Evolutionary conservation across 2,113 vertebrate species (phyloP), one percentile per base, ranked within the genome.

Genomic region (Elephas maximus): DNA sequence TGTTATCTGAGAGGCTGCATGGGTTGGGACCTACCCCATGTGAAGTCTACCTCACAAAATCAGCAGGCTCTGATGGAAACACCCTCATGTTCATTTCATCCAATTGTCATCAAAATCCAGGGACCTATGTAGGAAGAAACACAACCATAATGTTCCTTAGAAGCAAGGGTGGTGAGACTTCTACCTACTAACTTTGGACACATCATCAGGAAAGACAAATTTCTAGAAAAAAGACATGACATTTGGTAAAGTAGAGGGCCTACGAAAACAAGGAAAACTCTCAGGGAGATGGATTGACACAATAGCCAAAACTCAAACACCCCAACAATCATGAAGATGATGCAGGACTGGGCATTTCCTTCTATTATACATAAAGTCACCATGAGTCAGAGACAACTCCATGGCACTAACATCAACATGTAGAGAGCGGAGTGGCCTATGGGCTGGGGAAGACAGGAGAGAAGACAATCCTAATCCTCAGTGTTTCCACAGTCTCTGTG

Each of bases 81-180:
- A 77, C 45, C 28, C 6, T 51, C 44, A 77, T 92, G 57, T 96
- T 91, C 57, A 83, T 63, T 90, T 30, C 37, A 84, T 26, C 74
- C 57, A 79, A 86, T 71, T 87, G 20, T 62, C 77, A 86, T 84
- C 63, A 73, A 79, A 90, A 51, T 67, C 41, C 69, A 89, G 4
- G 41, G n/a, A 15, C 24, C n/a, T 62, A 7, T 28, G 11, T 23
- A 77, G 57, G 48, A 74, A 41, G n/a, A 74, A 74, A 65, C 8
- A 65, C 24, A 20, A 65, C 23, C 26, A 28, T 7, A 37, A 41
- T 74, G 17, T 37, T 74, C 71, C 20, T 74, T 41, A 74, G 71
- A 74, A 74, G 71, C 8, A 9, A 41, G 20, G 37, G 20, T 41
- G 37, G 15, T 41, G 11, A 41, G 71, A 74, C 71, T 74, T 74